These are phyloP conservation scores for Fukomys damarensis DNA, from an alignment of 2,113 vertebrate genomes.

Conservation along the genomic window DNA sequence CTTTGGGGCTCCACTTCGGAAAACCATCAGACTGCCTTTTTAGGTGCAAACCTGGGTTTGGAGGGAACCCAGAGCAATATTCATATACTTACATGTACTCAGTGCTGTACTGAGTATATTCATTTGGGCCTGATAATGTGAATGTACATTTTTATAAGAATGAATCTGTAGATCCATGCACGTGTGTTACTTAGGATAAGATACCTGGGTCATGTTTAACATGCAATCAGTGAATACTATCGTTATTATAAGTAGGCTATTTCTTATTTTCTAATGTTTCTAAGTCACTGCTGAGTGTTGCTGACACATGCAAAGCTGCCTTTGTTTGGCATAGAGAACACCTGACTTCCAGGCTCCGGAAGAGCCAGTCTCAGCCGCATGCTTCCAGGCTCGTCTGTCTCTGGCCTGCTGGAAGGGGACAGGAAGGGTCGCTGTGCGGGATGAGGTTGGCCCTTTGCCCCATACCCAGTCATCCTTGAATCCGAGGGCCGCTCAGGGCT, in stretches of 20 bases:
- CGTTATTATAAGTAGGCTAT: background rate
- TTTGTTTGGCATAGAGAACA: background rate
- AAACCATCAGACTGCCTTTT: background rate
- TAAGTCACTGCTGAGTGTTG: background rate
- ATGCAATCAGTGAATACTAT: background rate
- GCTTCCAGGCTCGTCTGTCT: slow-evolving; percentile 6
- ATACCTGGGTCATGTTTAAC: background rate
- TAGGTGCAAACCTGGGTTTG: background rate
- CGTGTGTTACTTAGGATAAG: background rate
- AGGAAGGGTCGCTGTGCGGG: background rate
- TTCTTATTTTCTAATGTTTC: background rate
- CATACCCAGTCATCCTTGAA: background rate
- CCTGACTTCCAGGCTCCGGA: background rate
- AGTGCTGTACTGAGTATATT: background rate
- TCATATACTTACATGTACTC: background rate
- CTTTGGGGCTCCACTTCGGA: background rate
- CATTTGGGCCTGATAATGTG: background rate
- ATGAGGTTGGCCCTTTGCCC: background rate
- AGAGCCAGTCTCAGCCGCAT: background rate
- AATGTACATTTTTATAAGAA: background rate
- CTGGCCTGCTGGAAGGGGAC: background rate
- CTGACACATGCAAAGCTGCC: background rate
- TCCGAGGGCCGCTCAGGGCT: too few relatives aligned
- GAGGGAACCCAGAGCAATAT: background rate
- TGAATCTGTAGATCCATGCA: background rate